Evolutionary conservation across 2,113 vertebrate species (phyloP), one percentile per base, ranked within the genome.

Genomic region (Dromiciops gliroides): DNA sequence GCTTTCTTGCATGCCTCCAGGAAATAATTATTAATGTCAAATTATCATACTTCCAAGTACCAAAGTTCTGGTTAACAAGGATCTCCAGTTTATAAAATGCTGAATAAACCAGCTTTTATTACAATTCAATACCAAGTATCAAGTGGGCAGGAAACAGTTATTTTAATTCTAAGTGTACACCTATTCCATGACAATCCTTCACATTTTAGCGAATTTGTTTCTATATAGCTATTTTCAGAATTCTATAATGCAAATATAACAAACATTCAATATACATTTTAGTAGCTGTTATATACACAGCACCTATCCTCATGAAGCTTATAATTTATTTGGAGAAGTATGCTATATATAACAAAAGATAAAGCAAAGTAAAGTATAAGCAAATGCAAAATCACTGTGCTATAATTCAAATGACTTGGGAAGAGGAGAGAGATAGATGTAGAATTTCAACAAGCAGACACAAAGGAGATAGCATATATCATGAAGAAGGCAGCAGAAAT

Each of bases 71-170:
- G 48, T 49, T 60, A 94, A 89, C 23, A 93, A 26, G 7, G 25
- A 47, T 4, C 28, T 91, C 44, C 52, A 31, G 50, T 95, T 95
- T 16, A 94, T 23, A 90, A 19, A 94, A 95, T 90, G 47, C 31
- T 52, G 95, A 95, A 93, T 50, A 94, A 91, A 83, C 12, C 50
- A 83, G 31, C 47, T 95, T 60, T 91, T 91, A 94, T 28, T 19
- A 93, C 91, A 94, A 53, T 88, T 94, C 93, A 94, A 91, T 22
- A 67, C 48, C 88, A 93, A 49, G 25, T 92, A 92, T 92, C 93
- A 93, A 95, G 91, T 10, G 26, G 31, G 67, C 2, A 95, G 89
- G 50, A 47, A 75, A n/a, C 88, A 92, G 51, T 92, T 91, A 94
- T 26, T 50, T 12, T 94, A 96, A 94, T 56, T 91, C 28, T n/a